Base-by-base conservation (phyloP, 1,140 invertebrate genomes). In the Papilio glaucus region DNA sequence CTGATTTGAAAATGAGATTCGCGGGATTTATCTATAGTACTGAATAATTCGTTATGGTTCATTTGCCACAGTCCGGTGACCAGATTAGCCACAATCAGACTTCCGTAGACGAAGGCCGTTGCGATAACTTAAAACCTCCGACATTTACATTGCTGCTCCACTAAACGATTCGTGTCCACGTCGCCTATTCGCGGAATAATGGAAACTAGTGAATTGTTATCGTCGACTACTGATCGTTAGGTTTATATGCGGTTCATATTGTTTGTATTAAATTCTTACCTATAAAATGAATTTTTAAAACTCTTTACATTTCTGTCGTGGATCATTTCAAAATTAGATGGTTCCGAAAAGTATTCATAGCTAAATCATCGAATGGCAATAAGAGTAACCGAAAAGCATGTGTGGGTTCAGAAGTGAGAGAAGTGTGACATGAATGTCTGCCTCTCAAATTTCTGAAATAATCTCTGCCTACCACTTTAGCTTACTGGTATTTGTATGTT, bases 91-190 rank as follows among this genome's bases (percentile, higher is more conserved):
- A 33, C 60, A 39, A 63, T 63, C 61, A 10, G 1, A 21, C 33
- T 39, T 63, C 61, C 61, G 61, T 38, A 18, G 33, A 18, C 61
- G 33, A 37, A 38, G 60, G 33, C 18, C 61, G 26, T n/a, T 9
- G 33, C 18, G 61, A 63, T 63, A 63, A 15, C n/a, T n/a, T 18
- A 15, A 63, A 61, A 33, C 33, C n/a, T 61, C 57, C 13, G n/a
- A 15, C 29, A n/a, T 21, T 5, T 39, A 9, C 15, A 63, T 63
- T 63, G 61, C 33, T 62, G 60, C n/a, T 63, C 33, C 5, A 8
- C 37, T 37, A 38, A 37, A 39, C 33, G 15, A 12, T 53, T 53
- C 15, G 3, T 10, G 21, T 53, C 21, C 9, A 53, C 10, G 10
- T 24, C 18, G 10, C 49, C 12, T 49, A 21, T 49, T 21, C 45